Evolutionary conservation across 2,113 vertebrate genomes (phyloP).

Genomic region (Scomber scombrus): DNA sequence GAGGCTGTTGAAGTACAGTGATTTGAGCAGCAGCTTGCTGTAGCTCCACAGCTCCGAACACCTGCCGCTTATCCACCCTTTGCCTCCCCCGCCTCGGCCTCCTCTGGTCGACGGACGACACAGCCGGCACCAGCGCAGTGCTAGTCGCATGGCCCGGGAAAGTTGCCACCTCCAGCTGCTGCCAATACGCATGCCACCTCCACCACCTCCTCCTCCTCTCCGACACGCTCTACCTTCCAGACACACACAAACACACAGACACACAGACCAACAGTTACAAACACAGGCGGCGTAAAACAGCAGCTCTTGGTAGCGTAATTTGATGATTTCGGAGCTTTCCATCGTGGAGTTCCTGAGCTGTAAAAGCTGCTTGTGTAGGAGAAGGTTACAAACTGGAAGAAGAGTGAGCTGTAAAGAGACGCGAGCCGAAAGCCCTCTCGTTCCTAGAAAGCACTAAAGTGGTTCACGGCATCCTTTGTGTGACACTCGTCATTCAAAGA

Average conservation of each 20-base stretch:
- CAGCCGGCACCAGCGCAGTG: slow-evolving; percentile 88
- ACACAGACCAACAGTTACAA: slow-evolving; percentile 74
- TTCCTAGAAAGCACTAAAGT: slow-evolving; percentile 11
- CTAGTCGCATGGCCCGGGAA: slow-evolving; percentile 88
- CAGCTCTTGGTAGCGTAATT: slow-evolving; percentile 61
- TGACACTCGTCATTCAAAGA: slow-evolving; percentile 34
- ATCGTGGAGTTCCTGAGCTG: not conserved
- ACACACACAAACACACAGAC: slow-evolving; percentile 76
- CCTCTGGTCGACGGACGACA: slow-evolving; percentile 81
- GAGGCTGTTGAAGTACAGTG: slow-evolving; percentile 92
- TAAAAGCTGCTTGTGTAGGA: not conserved
- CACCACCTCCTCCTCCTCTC: slow-evolving; percentile 48
- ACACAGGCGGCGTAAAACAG: slow-evolving; percentile 69
- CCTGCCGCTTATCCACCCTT: slow-evolving; percentile 59
- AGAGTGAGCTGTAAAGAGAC: too few species aligned
- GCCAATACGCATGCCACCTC: slow-evolving; percentile 81
- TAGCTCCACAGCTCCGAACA: slow-evolving; percentile 88
- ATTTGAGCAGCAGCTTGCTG: slow-evolving; percentile 88
- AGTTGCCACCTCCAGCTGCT: slow-evolving; percentile 88
- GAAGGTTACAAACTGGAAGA: not conserved
- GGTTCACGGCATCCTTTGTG: not conserved
- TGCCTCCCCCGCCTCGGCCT: slow-evolving; percentile 51
- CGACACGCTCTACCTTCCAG: slow-evolving; percentile 68
- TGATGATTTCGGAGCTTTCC: slow-evolving; percentile 1
- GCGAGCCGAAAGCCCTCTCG: not conserved